phyloP scores from a whole-genome alignment of 1,140 invertebrate genomes.

The Acromyrmex charruanus region DNA sequence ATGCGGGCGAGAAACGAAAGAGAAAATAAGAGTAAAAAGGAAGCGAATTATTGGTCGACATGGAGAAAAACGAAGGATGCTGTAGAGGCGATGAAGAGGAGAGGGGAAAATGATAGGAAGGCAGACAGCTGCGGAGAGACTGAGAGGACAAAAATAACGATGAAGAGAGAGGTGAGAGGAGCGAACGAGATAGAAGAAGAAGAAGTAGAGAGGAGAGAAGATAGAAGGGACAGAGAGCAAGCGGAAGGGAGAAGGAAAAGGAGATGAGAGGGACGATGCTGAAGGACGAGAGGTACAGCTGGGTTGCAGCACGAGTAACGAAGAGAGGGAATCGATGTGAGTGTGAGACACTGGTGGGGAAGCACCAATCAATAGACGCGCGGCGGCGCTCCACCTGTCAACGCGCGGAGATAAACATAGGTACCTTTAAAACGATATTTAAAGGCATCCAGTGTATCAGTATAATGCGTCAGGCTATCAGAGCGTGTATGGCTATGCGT shows the following conservation, averaged over 20 bases:
- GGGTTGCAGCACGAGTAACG: slow-evolving; percentile 39
- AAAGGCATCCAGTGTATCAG: slow-evolving; percentile 41
- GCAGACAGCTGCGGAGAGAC: slow-evolving; percentile 37
- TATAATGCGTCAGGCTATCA: not conserved
- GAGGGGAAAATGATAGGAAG: slow-evolving; percentile 44
- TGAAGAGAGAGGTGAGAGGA: not conserved
- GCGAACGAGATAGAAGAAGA: slow-evolving; percentile 11
- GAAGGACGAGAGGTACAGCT: slow-evolving; percentile 13
- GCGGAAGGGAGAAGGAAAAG: not conserved
- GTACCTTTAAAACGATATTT: slow-evolving; percentile 67
- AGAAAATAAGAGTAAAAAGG: slow-evolving; percentile 62
- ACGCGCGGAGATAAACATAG: slow-evolving; percentile 76
- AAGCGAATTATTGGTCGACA: slow-evolving; percentile 61
- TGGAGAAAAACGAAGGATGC: slow-evolving; percentile 33
- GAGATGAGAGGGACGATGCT: slow-evolving; percentile 19
- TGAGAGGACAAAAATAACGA: slow-evolving; percentile 33
- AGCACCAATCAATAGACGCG: slow-evolving; percentile 79
- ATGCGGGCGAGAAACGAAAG: slow-evolving; percentile 62
- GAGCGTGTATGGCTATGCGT: not conserved
- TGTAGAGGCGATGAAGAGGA: not conserved
- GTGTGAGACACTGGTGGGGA: slow-evolving; percentile 71
- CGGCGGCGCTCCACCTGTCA: slow-evolving; percentile 79
- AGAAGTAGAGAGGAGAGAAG: slow-evolving; percentile 11
- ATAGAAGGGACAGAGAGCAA: slow-evolving; percentile 22
- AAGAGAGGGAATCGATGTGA: slow-evolving; percentile 74